Evolutionary conservation across 2,888 invertebrate species (phyloP), one percentile per base, ranked within the genome.

Genomic region (Frankliniella fusca): DNA sequence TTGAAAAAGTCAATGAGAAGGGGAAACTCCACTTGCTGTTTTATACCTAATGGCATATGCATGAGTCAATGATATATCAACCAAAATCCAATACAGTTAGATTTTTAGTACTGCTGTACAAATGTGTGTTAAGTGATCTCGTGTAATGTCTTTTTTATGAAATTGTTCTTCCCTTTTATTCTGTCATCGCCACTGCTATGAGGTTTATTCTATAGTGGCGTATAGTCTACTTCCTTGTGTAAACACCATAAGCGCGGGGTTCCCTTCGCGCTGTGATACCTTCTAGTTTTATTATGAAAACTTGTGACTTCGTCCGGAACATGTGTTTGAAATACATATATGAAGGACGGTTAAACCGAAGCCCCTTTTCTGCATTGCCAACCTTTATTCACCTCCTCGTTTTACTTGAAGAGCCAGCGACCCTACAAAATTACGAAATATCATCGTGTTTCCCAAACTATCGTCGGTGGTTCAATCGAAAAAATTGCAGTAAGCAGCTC

Each of bases 201-300:
- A 76, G 70, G n/a, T 27, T 76, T 27, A 27, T 76, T 70, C 70
- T 54, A 23, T 27, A 27, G 70, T 76, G 27, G 23, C 18, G 61
- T 15, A 61, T n/a, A 15, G 54, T 54, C 70, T 23, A 23, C 54
- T 15, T 20, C 54, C 18, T 20, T 23, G 70, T 20, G 9, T 23
- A 23, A 23, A 20, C 70, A 70, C 11, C 9, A 20, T 9, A 23
- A 76, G 70, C 70, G 27, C 27, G 70, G 70, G 27, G 70, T 76
- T 11, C 70, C 15, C 54, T 76, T 27, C 70, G 10, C 27, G 70
- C 70, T 27, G 70, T 76, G 70, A 76, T 76, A 76, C 61, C n/a
- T 61, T 61, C 61, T 61, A 61, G 61, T 61, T 61, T 61, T 61
- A n/a, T 61, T 61, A 61, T 61, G 61, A 61, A 61, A 61, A 11